Base-by-base conservation (phyloP, 2,797 vertebrate species). In the Eulemur coronatus region DNA sequence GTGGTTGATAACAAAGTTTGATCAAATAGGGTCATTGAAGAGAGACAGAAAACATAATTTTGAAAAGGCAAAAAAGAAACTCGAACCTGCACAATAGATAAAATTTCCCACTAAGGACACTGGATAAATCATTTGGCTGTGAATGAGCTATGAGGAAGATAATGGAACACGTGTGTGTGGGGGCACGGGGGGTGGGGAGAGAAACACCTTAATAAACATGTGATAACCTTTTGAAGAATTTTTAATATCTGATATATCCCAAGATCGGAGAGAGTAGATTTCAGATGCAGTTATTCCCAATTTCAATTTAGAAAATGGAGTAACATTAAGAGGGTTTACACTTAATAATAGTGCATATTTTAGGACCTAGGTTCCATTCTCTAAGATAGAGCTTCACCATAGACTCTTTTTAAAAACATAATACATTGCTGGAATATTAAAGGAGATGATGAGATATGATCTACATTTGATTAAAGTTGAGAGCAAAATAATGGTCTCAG, bases 401-500 rank as follows among this genome's bases (percentile, higher is more conserved):
- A 55, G 26, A 67, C 78, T 72, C 15, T 89, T 13, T 90, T 95
- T 80, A 50, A 92, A 97, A 81, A 55, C 20, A 41, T 4, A 55
- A 28, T 1, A 2, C 12, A 5, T 52, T 72, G 9, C 9, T 89
- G 33, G 17, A 92, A 57, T 70, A 50, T 35, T 67, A 48, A 90
- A 50, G 35, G 8, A 48, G 33, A 61, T 70, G 33, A 78, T 70
- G 33, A 91, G 48, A 78, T 88, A 85, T 22, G 17, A 81, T 90
- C 73, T 79, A 50, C 17, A 2, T 80, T 90, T 84, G 43, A 88
- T 65, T 88, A 89, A 85, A 95, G 17, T 15, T 96, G 59, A 95
- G 35, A 97, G n/a, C 41, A 90, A 85, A 95, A 63, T 73, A 59
- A 69, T 90, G 10, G 30, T 20, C 22, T 87, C 2, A 87, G 48